A percentile compares a stretch with the other conserved stretches of the same genome.
These are phyloP conservation scores for Hemibagrus wyckioides DNA, from an alignment of 2,113 vertebrate genomes.

Conservation along the genomic window DNA sequence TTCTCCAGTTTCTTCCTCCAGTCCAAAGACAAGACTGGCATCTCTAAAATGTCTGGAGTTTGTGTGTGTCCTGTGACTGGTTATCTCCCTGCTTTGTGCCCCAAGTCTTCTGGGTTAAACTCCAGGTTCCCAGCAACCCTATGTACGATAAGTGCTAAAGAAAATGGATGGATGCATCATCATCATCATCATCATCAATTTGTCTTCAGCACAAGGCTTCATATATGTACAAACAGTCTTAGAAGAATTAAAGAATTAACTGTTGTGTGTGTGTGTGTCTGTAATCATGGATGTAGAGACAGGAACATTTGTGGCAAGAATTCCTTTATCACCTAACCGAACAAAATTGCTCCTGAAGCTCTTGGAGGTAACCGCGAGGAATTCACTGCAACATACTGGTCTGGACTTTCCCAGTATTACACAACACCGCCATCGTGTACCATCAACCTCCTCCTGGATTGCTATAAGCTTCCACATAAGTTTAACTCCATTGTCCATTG, in stretches of 20 bases:
- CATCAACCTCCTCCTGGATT: not conserved
- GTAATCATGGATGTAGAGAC: not conserved
- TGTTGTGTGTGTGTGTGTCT: too few relatives aligned
- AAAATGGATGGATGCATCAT: not conserved
- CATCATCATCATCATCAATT: too few relatives aligned
- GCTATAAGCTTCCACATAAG: not conserved
- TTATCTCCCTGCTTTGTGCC: not conserved
- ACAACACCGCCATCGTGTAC: not conserved
- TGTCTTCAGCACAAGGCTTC: too few relatives aligned
- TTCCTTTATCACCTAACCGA: not conserved
- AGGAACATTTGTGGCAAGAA: not conserved
- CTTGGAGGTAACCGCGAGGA: not conserved
- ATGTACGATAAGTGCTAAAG: not conserved
- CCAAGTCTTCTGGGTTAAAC: too few relatives aligned
- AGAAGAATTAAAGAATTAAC: too few relatives aligned
- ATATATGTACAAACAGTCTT: too few relatives aligned
- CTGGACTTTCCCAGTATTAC: not conserved
- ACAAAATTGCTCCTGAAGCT: not conserved
- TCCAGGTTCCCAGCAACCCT: too few relatives aligned
- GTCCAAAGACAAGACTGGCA: too few relatives aligned
- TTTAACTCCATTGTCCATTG: not conserved
- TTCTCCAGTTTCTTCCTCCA: not conserved
- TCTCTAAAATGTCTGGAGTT: too few relatives aligned
- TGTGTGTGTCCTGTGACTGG: not conserved
- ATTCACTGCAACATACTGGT: not conserved